Percentiles rank a stretch among this genome's conserved stretches.
phyloP scores from a whole-genome alignment of 2,797 vertebrate species.

The Hypotaenidia okinawae region DNA sequence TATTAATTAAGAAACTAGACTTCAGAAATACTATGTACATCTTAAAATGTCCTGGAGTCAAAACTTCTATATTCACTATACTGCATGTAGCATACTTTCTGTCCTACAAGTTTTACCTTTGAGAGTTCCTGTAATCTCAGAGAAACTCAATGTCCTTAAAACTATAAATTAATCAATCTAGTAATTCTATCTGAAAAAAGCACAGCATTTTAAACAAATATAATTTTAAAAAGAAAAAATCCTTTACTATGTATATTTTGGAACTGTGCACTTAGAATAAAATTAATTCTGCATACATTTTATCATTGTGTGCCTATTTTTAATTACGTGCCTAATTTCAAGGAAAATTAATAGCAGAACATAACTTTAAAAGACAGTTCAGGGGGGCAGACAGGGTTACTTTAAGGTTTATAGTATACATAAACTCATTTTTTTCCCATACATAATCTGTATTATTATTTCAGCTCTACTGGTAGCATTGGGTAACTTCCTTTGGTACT shows the following conservation, averaged over 20 bases:
- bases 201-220: background rate
- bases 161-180: background rate
- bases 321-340: background rate
- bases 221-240: background rate
- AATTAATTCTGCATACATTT: background rate
- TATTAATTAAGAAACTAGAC: slow-evolving; percentile 31
- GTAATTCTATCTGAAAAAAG: background rate
- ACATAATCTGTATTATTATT: background rate
- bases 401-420: background rate
- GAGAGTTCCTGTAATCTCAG: background rate
- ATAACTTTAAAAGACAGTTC: background rate
- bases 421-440: background rate
- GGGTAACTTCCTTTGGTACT: background rate
- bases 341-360: background rate
- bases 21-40: background rate
- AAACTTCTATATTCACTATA: background rate
- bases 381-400: background rate
- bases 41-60: background rate
- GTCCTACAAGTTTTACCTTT: background rate
- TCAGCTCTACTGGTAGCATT: background rate
- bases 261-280: background rate
- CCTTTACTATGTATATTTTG: background rate
- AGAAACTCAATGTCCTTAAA: background rate
- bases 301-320: background rate
- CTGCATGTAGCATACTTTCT: fast-evolving